phyloP scores from a whole-genome alignment of 2,888 invertebrate species.

The Priapulus caudatus region DNA sequence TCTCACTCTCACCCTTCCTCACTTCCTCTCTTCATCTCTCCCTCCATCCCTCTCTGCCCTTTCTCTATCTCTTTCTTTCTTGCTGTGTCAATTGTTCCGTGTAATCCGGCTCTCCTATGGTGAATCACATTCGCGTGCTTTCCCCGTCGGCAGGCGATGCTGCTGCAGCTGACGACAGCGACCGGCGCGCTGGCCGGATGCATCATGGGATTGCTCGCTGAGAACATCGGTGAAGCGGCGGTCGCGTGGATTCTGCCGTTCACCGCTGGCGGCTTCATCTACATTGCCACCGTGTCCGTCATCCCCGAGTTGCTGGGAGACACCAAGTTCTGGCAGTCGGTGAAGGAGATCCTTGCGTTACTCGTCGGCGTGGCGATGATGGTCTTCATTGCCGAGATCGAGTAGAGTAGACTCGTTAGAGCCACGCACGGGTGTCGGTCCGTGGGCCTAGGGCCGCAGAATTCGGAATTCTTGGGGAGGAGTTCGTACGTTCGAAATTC shows the following conservation, averaged over 20 bases:
- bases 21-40: no score
- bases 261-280: constrained; percentile 70
- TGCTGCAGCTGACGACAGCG: constrained; percentile 83
- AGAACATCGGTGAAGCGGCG: constrained; percentile 56
- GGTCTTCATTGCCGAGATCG: constrained; percentile 76
- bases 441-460: no score
- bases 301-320: constrained; percentile 90
- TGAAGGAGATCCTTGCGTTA: constrained; percentile 78
- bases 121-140: no score
- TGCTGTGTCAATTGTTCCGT: constrained; percentile 14
- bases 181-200: constrained; percentile 89
- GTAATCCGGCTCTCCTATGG: no score
- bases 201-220: constrained; percentile 66
- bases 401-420: no score
- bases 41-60: no score
- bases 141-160: constrained; percentile 89
- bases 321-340: constrained; percentile 57
- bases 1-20: no score
- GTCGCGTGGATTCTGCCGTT: constrained; percentile 75
- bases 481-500: no score
- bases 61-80: constrained; percentile 20
- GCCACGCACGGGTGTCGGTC: no score
- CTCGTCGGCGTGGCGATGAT: constrained; percentile 85
- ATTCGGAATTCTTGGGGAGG: no score
- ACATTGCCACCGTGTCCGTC: constrained; percentile 97